Conservation (phyloP, 2,113 vertebrate genomes). For the Megaceryle torquata region DNA sequence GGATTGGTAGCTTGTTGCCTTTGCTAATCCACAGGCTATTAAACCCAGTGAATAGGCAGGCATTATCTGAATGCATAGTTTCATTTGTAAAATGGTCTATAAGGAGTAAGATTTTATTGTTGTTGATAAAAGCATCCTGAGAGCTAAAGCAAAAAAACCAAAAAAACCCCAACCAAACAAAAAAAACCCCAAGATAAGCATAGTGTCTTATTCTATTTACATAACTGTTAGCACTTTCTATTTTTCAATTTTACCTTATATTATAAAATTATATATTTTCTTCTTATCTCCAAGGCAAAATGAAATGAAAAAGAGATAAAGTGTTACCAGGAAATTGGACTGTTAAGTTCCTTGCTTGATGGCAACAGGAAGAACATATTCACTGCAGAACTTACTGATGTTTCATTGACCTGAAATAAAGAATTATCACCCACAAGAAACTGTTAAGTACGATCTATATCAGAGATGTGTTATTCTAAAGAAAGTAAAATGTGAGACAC, state of each 20-base stretch:
- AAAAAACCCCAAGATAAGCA: not conserved
- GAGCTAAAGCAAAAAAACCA: not conserved
- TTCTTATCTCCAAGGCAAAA: not conserved
- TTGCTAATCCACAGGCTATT: not conserved
- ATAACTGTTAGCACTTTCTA: not conserved
- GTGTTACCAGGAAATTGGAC: not conserved
- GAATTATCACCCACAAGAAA: not conserved
- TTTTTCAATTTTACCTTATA: conserved; percentile 36
- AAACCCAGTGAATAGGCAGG: not conserved
- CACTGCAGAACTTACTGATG: not conserved
- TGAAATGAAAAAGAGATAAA: conserved; percentile 5
- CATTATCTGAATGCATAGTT: not conserved
- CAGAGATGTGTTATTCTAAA: not conserved
- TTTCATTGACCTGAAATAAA: not conserved
- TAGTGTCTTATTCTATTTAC: conserved; percentile 7
- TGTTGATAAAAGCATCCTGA: not conserved
- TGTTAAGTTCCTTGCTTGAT: not conserved
- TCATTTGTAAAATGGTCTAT: not conserved
- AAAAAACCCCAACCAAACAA: no score
- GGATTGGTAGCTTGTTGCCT: not conserved
- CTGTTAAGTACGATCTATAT: not conserved
- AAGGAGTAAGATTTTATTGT: not conserved
- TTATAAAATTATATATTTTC: not conserved
- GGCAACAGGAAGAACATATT: not conserved
- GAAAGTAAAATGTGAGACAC: not conserved